A percentile compares a stretch with the other conserved stretches of the same genome.
Conservation (phyloP, 2,797 vertebrate genomes). For the Gephyroberyx darwinii region DNA sequence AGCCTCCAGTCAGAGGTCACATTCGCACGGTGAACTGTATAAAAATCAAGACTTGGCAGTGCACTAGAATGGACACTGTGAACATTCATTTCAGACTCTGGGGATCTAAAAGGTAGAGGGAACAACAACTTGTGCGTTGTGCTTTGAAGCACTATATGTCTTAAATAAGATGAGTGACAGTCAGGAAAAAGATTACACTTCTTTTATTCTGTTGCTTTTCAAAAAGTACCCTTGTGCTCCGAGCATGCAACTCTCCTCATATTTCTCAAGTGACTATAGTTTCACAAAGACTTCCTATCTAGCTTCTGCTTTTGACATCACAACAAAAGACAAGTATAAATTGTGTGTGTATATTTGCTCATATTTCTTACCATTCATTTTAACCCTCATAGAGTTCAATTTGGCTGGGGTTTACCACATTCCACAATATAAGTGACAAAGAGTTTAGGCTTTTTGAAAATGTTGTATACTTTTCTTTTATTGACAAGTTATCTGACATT, state of each 20-base stretch:
- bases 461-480: not conserved
- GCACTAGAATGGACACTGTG: not conserved
- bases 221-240: not conserved
- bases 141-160: not conserved
- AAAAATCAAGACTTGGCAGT: slow-evolving; percentile 1
- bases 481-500: not conserved
- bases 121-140: not conserved
- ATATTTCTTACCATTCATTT: too few relatives aligned
- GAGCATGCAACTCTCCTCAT: not conserved
- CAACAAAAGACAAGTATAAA: too few relatives aligned
- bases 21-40: slow-evolving; percentile 6
- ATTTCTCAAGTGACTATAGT: too few relatives aligned
- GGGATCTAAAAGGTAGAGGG: not conserved
- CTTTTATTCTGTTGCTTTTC: not conserved
- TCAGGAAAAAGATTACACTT: not conserved
- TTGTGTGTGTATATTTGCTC: too few relatives aligned
- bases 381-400: not conserved
- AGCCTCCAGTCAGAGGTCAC: slow-evolving; percentile 25
- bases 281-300: not conserved
- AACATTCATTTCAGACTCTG: not conserved
- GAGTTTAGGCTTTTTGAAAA: not conserved
- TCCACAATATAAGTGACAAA: not conserved
- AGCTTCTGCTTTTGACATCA: not conserved
- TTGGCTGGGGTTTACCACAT: not conserved
- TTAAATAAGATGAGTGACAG: slow-evolving; percentile 9